Evolutionary conservation across 2,888 invertebrate genomes (phyloP).

Genomic region (Molanna angustata): DNA sequence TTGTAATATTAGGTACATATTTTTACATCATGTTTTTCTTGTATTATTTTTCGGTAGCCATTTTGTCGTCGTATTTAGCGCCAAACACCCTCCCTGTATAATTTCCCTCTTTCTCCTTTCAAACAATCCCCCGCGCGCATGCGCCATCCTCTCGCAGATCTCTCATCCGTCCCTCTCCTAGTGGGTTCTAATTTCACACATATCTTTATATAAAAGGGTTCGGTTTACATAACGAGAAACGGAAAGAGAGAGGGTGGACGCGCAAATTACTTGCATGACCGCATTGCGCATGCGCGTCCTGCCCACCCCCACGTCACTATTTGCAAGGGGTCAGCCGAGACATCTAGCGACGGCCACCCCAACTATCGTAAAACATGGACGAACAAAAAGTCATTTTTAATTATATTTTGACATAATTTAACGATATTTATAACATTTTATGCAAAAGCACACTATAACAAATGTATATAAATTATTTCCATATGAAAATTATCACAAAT

Average conservation of each 20-base stretch:
- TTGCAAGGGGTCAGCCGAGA: slow-evolving; percentile 4
- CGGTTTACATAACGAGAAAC: slow-evolving; percentile 29
- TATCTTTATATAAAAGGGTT: slow-evolving; percentile 33
- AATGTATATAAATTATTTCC: too few species aligned
- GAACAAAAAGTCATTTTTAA: too few species aligned
- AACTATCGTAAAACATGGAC: slow-evolving; percentile 17
- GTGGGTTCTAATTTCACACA: slow-evolving; percentile 31
- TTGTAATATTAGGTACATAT: neutral
- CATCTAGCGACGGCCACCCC: slow-evolving; percentile 15
- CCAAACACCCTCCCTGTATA: slow-evolving; percentile 14
- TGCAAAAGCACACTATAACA: too few species aligned
- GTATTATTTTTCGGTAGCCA: slow-evolving; percentile 27
- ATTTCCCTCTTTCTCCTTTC: slow-evolving; percentile 11
- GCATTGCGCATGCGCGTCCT: slow-evolving; percentile 20
- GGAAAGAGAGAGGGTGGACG: slow-evolving; percentile 22
- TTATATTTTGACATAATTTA: too few species aligned
- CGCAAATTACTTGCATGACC: slow-evolving; percentile 17
- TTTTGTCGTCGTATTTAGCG: slow-evolving; percentile 31
- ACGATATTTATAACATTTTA: neutral
- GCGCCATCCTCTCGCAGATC: slow-evolving; percentile 10
- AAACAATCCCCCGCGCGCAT: slow-evolving; percentile 8
- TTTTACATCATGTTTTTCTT: neutral
- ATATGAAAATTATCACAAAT: too few species aligned
- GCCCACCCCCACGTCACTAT: slow-evolving; percentile 14
- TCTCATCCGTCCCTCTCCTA: slow-evolving; percentile 14